Conservation (phyloP, 2,888 invertebrate species). For the Diarsia mendica region DNA sequence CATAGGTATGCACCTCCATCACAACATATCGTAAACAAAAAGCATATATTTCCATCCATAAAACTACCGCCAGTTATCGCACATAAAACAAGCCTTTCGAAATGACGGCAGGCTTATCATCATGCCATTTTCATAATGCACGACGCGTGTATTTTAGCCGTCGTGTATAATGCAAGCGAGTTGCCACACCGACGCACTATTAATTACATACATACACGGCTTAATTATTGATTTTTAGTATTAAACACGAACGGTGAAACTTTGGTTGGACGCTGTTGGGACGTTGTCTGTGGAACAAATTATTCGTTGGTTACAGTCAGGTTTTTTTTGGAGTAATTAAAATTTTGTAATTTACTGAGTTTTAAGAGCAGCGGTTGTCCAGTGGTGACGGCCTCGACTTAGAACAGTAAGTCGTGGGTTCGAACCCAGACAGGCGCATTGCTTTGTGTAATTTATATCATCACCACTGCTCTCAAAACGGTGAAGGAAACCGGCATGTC, state of each 20-base stretch:
- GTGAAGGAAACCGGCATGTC: too few species aligned
- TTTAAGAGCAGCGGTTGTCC: too few species aligned
- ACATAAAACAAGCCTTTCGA: conserved; percentile 65
- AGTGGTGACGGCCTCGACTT: too few species aligned
- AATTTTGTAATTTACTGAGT: too few species aligned
- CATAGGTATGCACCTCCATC: neutral
- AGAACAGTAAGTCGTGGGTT: too few species aligned
- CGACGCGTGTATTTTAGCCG: conserved; percentile 71
- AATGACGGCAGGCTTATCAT: conserved; percentile 75
- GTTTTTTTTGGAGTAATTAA: conserved; percentile 4
- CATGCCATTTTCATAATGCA: conserved; percentile 69
- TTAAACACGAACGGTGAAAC: conserved; percentile 83
- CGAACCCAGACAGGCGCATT: too few species aligned
- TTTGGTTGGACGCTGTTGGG: conserved; percentile 66
- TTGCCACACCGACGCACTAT: conserved; percentile 77
- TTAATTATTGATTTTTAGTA: conserved; percentile 90
- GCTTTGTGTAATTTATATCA: too few species aligned
- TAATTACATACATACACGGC: conserved; percentile 86
- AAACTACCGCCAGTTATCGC: conserved; percentile 45
- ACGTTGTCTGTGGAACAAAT: conserved; percentile 69
- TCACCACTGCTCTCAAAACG: too few species aligned
- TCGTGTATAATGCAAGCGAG: conserved; percentile 81
- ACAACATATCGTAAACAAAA: conserved; percentile 24
- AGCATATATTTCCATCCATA: conserved; percentile 2
- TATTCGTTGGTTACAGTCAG: conserved; percentile 39